These are phyloP conservation scores for Nephrotoma appendiculata DNA, from an alignment of 2,888 invertebrate genomes.

Conservation along the genomic window DNA sequence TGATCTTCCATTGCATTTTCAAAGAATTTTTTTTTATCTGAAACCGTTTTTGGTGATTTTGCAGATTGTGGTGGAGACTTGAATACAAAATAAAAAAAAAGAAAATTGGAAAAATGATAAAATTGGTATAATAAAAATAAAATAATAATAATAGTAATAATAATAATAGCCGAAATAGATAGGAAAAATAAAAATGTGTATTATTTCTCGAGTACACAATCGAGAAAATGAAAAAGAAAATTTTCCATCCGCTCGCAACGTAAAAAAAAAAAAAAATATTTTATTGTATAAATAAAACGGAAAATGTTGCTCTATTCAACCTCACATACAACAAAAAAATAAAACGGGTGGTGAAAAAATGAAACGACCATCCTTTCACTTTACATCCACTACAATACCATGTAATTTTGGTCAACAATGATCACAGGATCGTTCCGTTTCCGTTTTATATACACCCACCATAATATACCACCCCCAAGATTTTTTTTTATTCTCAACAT, in stretches of 20 bases:
- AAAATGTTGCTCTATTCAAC: neutral
- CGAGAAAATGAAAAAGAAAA: neutral
- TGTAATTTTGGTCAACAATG: neutral
- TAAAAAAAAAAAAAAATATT: neutral
- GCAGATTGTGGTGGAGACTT: slow-evolving; percentile 51
- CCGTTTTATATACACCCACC: neutral
- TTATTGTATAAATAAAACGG: neutral
- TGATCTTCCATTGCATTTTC: slow-evolving; percentile 92
- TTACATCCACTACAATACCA: neutral
- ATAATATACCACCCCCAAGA: neutral
- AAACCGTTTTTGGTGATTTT: slow-evolving; percentile 70
- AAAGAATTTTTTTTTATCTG: slow-evolving; percentile 88
- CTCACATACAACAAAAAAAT: neutral
- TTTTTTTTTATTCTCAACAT: neutral
- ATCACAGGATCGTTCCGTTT: neutral
- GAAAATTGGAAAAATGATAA: neutral
- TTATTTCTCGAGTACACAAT: neutral
- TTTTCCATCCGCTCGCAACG: neutral
- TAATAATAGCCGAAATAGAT: neutral
- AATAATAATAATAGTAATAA: neutral
- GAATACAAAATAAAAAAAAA: slow-evolving; percentile 16
- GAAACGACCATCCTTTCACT: neutral
- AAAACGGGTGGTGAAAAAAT: neutral
- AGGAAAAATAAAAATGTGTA: neutral
- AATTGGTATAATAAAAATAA: neutral